These are phyloP conservation scores for Malurus leucopterus DNA, from an alignment of 2,797 vertebrate species.

Conservation along the genomic window DNA sequence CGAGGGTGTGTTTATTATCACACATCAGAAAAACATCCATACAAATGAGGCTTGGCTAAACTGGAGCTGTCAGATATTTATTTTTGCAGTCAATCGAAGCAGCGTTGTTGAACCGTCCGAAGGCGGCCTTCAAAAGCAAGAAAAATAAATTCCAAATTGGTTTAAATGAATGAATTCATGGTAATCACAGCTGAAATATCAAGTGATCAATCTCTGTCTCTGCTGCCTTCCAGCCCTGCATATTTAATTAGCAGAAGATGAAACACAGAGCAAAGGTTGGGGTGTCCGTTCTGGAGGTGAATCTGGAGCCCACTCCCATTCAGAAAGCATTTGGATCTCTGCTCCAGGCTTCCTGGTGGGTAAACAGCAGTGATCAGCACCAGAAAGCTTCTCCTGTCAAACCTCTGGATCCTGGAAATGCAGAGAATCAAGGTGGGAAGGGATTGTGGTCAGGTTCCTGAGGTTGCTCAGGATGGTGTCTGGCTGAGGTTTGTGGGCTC, in stretches of 20 bases:
- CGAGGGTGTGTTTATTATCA: conserved; percentile 9
- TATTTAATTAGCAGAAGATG: neutral
- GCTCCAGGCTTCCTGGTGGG: neutral
- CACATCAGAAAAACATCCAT: neutral
- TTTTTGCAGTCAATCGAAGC: conserved; percentile 4
- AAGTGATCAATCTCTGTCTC: conserved; percentile 26
- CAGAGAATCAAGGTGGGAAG: neutral
- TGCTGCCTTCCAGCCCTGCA: neutral
- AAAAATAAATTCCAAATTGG: conserved; percentile 32
- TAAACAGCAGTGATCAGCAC: neutral
- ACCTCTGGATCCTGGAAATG: neutral
- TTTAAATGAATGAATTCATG: conserved; percentile 31
- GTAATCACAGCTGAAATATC: conserved; percentile 34
- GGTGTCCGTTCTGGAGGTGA: neutral
- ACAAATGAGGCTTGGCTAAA: neutral
- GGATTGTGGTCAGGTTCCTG: neutral
- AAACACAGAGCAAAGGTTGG: neutral
- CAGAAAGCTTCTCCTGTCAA: neutral
- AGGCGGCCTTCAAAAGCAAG: conserved; percentile 6
- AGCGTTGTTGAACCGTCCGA: neutral
- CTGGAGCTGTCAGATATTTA: conserved; percentile 18
- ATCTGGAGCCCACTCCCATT: neutral
- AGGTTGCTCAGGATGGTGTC: neutral
- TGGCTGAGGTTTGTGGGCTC: neutral
- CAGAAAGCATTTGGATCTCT: neutral